Evolutionary conservation across 2,888 invertebrate species (phyloP), one percentile per base, ranked within the genome.

Genomic region (Catocala nupta): DNA sequence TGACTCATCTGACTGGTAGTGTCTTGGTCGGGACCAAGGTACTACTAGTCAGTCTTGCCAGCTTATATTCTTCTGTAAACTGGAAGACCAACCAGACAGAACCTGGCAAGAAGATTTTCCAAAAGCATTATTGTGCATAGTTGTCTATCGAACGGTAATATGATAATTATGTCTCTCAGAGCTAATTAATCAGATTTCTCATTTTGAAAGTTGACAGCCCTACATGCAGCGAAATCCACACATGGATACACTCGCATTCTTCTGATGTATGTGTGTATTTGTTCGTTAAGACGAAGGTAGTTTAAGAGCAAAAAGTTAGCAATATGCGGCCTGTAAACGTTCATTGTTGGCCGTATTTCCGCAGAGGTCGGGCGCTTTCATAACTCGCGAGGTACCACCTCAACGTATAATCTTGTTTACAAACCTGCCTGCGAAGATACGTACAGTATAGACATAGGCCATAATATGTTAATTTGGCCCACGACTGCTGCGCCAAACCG

Each of bases 381-480:
- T 86, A 86, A 84, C 79, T 82, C 73, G 74, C 70, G 65, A 71
- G 68, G 70, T 71, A 75, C 73, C 65, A 81, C 80, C 80, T 68
- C 44, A 55, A 81, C 77, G 82, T 81, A 81, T 84, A 85, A 85
- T 85, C 81, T 83, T 84, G 83, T 86, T 82, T 84, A 82, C 86
- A 83, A 82, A 86, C 83, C 81, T 73, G 70, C 75, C 65, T 59
- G 75, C 74, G 71, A 78, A 81, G 80, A 81, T 70, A 68, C 66
- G 65, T 81, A 69, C 73, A 55, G 80, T 73, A 82, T 80, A 81
- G 75, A 83, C 81, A 80, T 77, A 79, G 82, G 75, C 83, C 78
- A 81, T 86, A 87, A 88, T 89, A 89, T 89, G 88, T 83, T 89
- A 89, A 89, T 89, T 88, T 81, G 70, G 74, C 69, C 81, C 80